Evolutionary conservation across 1,140 invertebrate genomes (phyloP), one percentile per base, ranked within the genome.

Genomic region (Drosophila grimshawi): DNA sequence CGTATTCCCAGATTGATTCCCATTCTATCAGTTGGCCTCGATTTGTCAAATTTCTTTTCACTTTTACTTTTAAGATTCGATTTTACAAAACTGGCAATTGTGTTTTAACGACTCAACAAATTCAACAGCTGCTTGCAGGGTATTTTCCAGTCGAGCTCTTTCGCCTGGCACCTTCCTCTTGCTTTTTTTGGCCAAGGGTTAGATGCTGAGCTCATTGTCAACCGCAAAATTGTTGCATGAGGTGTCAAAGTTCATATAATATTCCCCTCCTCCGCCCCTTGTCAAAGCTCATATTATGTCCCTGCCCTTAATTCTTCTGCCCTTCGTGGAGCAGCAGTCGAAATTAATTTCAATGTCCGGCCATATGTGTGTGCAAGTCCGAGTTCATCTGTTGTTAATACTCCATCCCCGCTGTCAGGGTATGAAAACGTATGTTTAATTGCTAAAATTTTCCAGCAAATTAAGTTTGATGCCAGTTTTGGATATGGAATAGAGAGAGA

Each of bases 191-290:
- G 11, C 32, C 30, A 27, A 41, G 51, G 57, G 41, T 52, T 45
- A 46, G 10, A 43, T 43, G 3, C 39, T 27, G 30, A 30, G 59
- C 73, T 76, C 69, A 85, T 91, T 92, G 90, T 89, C 81, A 79
- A 90, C 90, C 90, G 74, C 90, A 91, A 89, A 91, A 90, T 90
- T 90, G 86, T 80, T 91, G 86, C 86, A 85, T 86, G 90, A 92
- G 90, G 90, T 92, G 90, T 90, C 88, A 91, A 92, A 91, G 90
- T 91, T 90, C 86, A 86, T 80, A 77, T 71, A 71, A 86, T 85
- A 65, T 74, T 19, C 73, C 11, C 57, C 29, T 30, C 29, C 8
- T 27, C 19, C 2, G 19, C 19, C 19, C 19, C 19, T 19, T 92
- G 90, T 90, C 88, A 91, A 92, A 91, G 90, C 90, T 90, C 86